phyloP scores from a whole-genome alignment of 2,888 invertebrate species.

The Gymnosoma rotundatum region DNA sequence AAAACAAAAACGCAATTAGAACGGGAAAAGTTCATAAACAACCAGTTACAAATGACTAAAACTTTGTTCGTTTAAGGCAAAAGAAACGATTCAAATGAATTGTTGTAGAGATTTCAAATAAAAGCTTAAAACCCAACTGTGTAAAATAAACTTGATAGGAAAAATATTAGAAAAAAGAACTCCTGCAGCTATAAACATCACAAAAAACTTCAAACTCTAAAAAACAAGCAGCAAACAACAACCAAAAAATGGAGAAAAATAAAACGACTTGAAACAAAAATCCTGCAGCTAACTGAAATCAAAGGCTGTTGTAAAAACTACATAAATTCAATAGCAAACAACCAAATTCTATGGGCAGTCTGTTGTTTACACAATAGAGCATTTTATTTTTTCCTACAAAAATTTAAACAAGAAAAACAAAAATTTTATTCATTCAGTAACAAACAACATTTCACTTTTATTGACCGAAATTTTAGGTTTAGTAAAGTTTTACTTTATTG shows the following conservation, averaged over 20 bases:
- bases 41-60: conserved; percentile 38
- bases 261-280: neutral
- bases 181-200: neutral
- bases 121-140: neutral
- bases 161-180: too few relatives aligned
- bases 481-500: conserved; percentile 5
- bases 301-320: conserved; percentile 14
- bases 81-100: neutral
- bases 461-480: conserved; percentile 44
- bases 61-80: conserved; percentile 31
- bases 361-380: neutral
- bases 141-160: neutral
- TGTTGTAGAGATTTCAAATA: neutral
- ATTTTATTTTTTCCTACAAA: neutral
- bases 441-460: conserved; percentile 38
- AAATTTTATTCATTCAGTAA: conserved; percentile 20
- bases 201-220: neutral
- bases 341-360: neutral
- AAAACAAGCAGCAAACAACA: conserved; percentile 2
- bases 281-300: neutral
- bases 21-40: conserved; percentile 18
- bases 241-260: neutral
- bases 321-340: conserved; percentile 14
- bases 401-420: neutral
- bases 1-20: too few relatives aligned